Evolutionary conservation across 2,888 invertebrate genomes (phyloP), one percentile per base, ranked within the genome.

Genomic region (Meganola albula): DNA sequence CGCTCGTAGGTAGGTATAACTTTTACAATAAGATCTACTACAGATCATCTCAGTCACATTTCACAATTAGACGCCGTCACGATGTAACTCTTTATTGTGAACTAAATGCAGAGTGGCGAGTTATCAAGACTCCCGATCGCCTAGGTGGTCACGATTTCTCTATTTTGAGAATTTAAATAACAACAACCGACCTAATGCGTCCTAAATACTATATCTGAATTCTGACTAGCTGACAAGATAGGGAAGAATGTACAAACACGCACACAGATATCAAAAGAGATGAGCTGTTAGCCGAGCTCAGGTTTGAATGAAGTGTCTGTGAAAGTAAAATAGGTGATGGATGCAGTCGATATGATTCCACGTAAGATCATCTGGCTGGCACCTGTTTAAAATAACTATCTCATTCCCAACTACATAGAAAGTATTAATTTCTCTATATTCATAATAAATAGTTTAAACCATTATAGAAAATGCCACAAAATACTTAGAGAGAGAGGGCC

Each of bases 71-170:
- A 66, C 64, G 56, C 49, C 55, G 64, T 70, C 73, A 74, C 74
- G 74, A 73, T 52, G 53, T 56, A 52, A 56, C 58, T 43, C 55
- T 57, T 49, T 53, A 51, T 55, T 61, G 50, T 50, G 45, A 59
- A 67, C 60, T 56, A 55, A 71, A 58, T 53, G 62, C 57, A 40
- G 55, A 63, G 58, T 57, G 53, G 58, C 50, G 59, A 63, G 64
- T 65, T 76, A 82, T 83, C 82, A 53, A 48, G 40, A 58, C 66
- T 69, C 57, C 65, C 52, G 63, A 80, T 82, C 79, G 57, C 59
- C 57, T 57, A 54, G 58, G 55, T 53, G 62, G 82, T 82, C 82
- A 82, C 82, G 78, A 77, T 70, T 62, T 60, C 48, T 48, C 67
- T 68, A 61, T 76, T 76, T 74, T 80, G 77, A 71, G 77, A 77